phyloP scores from a whole-genome alignment of 1,140 invertebrate species.

The Saccostrea echinata region DNA sequence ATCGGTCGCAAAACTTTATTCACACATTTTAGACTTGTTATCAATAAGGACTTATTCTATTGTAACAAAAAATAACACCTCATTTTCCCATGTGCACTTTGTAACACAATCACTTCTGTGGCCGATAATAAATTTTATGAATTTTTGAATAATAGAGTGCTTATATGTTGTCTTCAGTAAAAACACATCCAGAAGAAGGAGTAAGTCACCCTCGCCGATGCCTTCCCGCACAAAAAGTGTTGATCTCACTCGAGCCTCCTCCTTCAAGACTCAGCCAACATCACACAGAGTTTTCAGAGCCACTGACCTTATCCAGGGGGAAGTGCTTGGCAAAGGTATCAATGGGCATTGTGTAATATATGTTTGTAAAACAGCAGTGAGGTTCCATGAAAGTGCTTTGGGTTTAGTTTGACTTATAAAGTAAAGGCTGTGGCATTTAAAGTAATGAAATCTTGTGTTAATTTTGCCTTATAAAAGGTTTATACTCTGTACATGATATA shows the following conservation, averaged over 20 bases:
- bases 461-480: too few species aligned
- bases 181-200: slow-evolving; percentile 71
- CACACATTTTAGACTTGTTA: too few species aligned
- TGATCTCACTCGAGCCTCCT: slow-evolving; percentile 91
- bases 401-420: too few species aligned
- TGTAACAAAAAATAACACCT: not conserved
- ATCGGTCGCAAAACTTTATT: too few species aligned
- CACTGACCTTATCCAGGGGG: slow-evolving; percentile 92
- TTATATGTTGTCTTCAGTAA: slow-evolving; percentile 61
- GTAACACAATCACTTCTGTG: not conserved
- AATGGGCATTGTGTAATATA: too few species aligned
- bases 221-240: slow-evolving; percentile 79
- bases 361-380: too few species aligned
- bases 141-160: not conserved
- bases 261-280: slow-evolving; percentile 89
- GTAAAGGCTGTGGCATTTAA: too few species aligned
- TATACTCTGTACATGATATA: too few species aligned
- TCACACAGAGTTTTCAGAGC: slow-evolving; percentile 93
- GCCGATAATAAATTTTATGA: not conserved
- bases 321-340: slow-evolving; percentile 91
- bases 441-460: too few species aligned
- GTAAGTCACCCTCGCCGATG: slow-evolving; percentile 75
- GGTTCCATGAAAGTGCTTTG: too few species aligned
- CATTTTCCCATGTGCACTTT: not conserved
- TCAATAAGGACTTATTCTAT: too few species aligned